These are phyloP conservation scores for Phoebastria nigripes DNA, from an alignment of 2,797 vertebrate species.

Conservation along the genomic window DNA sequence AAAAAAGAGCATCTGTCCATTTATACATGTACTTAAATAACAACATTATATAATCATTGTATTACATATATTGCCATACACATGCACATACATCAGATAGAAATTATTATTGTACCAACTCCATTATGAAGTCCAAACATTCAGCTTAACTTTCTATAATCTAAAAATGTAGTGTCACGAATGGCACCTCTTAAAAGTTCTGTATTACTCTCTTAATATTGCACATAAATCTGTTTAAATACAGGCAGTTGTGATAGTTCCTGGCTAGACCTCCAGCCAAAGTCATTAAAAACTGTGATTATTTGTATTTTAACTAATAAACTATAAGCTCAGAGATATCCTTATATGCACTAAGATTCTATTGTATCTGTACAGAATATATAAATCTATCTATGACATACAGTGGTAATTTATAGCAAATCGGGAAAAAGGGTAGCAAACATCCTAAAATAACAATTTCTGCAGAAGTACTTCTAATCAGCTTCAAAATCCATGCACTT, in stretches of 20 bases:
- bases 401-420: background rate
- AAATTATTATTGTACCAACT: no score
- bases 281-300: background rate
- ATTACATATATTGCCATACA: background rate
- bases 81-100: background rate
- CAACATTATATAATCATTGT: no score
- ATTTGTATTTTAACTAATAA: background rate
- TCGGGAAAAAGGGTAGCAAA: background rate
- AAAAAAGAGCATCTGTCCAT: background rate
- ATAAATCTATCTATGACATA: background rate
- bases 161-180: background rate
- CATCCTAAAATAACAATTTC: background rate
- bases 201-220: background rate
- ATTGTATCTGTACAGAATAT: background rate
- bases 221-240: background rate
- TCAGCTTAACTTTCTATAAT: background rate
- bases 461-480: constrained; percentile 2
- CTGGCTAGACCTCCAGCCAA: background rate
- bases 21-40: background rate
- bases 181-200: background rate
- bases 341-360: background rate
- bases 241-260: background rate
- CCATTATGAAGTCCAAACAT: background rate
- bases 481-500: background rate
- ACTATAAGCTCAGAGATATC: background rate